phyloP scores from a whole-genome alignment of 2,797 vertebrate species.

The Myripristis murdjan region DNA sequence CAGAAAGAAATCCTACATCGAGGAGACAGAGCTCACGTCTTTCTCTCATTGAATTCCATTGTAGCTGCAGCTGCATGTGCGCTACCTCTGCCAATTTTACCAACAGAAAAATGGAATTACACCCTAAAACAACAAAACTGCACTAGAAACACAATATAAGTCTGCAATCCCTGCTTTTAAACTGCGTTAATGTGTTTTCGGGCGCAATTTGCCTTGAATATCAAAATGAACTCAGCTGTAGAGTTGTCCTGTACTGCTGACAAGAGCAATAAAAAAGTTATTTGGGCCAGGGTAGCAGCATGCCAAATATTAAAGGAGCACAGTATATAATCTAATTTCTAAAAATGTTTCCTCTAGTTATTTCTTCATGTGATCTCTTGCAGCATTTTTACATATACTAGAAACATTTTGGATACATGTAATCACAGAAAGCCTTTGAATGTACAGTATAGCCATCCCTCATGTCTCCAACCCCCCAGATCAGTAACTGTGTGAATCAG shows the following conservation, averaged over 20 bases:
- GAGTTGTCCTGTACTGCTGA: neutral
- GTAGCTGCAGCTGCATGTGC: too few species aligned
- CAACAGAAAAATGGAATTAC: too few species aligned
- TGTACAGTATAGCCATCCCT: conserved; percentile 60
- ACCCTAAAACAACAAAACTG: too few species aligned
- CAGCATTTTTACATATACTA: neutral
- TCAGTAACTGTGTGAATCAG: conserved; percentile 91
- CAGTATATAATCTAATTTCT: too few species aligned
- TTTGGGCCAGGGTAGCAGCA: neutral
- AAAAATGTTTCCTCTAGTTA: too few species aligned
- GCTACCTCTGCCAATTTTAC: too few species aligned
- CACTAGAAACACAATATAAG: too few species aligned
- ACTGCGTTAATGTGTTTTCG: too few species aligned
- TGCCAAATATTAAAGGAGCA: neutral
- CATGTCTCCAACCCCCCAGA: conserved; percentile 88
- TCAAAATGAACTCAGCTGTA: neutral
- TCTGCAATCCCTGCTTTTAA: too few species aligned
- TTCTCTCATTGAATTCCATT: too few species aligned
- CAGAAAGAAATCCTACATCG: too few species aligned
- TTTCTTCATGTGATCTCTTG: conserved; percentile 8
- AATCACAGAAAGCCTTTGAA: conserved; percentile 50
- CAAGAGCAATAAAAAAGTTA: neutral
- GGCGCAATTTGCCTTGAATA: neutral
- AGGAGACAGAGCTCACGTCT: too few species aligned
- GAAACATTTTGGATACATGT: conserved; percentile 29